Percentiles rank a stretch among this genome's conserved stretches.
These are phyloP conservation scores for Parapristionchus giblindavisi DNA, from an alignment of 2,888 invertebrate genomes.

Conservation along the genomic window DNA sequence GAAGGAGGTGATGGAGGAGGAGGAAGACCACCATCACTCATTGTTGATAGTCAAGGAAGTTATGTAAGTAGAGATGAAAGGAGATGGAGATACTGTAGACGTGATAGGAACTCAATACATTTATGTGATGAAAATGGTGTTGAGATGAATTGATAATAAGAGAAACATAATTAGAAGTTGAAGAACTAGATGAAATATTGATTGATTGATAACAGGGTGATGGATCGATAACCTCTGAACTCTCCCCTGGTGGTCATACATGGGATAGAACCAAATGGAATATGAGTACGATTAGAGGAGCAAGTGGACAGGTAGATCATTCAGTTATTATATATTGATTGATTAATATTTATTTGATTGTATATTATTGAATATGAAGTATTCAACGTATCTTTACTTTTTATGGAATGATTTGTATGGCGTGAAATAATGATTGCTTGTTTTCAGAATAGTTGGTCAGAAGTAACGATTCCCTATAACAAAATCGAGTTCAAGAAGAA, in stretches of 20 bases:
- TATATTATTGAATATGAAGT: too few relatives aligned
- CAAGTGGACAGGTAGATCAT: slow-evolving; percentile 36
- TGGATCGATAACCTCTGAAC: slow-evolving; percentile 25
- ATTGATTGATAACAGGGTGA: slow-evolving; percentile 38
- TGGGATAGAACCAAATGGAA: slow-evolving; percentile 58
- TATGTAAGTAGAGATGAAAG: slow-evolving; percentile 33
- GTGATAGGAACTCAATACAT: slow-evolving; percentile 18
- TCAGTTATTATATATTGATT: too few relatives aligned
- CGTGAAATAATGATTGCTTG: slow-evolving; percentile 5
- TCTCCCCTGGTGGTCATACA: slow-evolving; percentile 44
- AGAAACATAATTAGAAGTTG: not conserved
- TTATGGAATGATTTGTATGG: too few relatives aligned
- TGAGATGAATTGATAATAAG: not conserved
- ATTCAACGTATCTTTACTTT: too few relatives aligned
- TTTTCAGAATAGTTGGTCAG: slow-evolving; percentile 57
- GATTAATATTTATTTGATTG: too few relatives aligned
- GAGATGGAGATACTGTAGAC: not conserved
- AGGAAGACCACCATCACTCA: slow-evolving; percentile 39
- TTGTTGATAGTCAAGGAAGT: slow-evolving; percentile 43
- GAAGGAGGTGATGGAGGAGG: slow-evolving; percentile 37
- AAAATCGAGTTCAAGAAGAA: slow-evolving; percentile 55
- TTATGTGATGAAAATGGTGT: slow-evolving; percentile 27
- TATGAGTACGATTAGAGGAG: slow-evolving; percentile 54
- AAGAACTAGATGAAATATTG: not conserved
- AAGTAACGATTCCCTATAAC: slow-evolving; percentile 55